Evolutionary conservation across 2,113 vertebrate species (phyloP), one percentile per base, ranked within the genome.

Genomic region (Thermophis baileyi): DNA sequence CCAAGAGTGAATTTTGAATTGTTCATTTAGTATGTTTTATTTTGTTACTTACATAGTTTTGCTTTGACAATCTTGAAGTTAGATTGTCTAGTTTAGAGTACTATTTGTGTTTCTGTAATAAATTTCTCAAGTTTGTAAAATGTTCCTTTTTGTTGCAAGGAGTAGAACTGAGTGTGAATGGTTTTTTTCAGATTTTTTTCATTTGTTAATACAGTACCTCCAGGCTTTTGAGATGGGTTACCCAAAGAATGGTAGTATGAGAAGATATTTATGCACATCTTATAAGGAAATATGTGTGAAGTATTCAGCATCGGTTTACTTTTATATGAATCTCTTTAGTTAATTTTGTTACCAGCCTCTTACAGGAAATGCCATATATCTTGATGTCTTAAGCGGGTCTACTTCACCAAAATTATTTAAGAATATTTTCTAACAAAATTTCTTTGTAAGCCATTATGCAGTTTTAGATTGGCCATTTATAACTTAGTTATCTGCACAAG

Each of bases 71-170:
- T 22, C 3, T n/a, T 60, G 20, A 57, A 60, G 8, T 35, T 55
- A 55, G 53, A 54, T 54, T 94, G 69, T 93, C 49, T 22, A 93
- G 46, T 92, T 90, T 86, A 54, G 30, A 86, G 50, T 91, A 94
- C 55, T 95, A 25, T 87, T 95, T 91, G 89, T 92, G 10, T 8
- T 96, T 95, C 89, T 92, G 0, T 69, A 95, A 91, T 95, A 93
- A 92, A 87, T 93, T 89, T 74, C 57, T 94, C 91, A 92, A 74
- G 90, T 91, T 85, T 94, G 90, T 0, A 0, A 93, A 92, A 81
- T 95, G 85, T 93, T 87, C 91, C 63, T 81, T 89, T 93, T 92
- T 92, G 74, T 87, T 93, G 89, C 93, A 94, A 93, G 85, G 89
- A 95, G 44, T 30, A 89, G 60, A 46, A 88, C 94, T 96, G 96